Evolutionary conservation across 2,797 vertebrate species (phyloP), one percentile per base, ranked within the genome.

Genomic region (Aldrovandia affinis): DNA sequence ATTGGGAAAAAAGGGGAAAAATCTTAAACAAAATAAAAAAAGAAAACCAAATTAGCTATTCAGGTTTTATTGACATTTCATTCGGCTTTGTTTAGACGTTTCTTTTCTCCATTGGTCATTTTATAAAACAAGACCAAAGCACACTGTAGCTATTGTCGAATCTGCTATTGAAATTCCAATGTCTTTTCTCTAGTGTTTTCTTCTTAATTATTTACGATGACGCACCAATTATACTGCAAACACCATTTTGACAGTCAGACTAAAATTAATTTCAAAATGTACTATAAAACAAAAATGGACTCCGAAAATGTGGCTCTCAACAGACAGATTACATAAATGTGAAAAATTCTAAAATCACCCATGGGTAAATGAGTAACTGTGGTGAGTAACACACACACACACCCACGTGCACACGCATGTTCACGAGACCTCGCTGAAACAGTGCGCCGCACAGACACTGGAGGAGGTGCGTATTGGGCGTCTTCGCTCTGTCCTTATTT

Each of bases 311-410:
- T 78, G 30, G 50, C 70, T 30, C 55, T 55, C 39, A 44, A 61
- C 54, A 78, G 33, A 55, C 25, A 42, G 33, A 57, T 44, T 7
- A 12, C 39, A 44, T 44, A 75, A 9, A 75, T 75, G 20, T 47
- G 52, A 57, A 28, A 59, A 39, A 36, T 75, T 79, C n/a, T 33
- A 77, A 78, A 78, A 61, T 28, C 44, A 15, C 6, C 52, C 70
- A 39, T 83, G 82, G 68, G 77, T n/a, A 57, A 75, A 75, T 77
- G 65, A 39, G 70, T 52, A 77, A 83, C 52, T 42, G 65, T 42
- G 70, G 36, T 44, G 39, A 75, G 70, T 75, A 75, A 75, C 36
- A 75, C 20, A 39, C 70, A 1, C n/a, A 15, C 12, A 14, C 12
- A 50, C 68, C 65, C 68, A 73, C 50, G 33, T 75, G 81, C 28